Base-by-base conservation (phyloP, 2,797 vertebrate genomes). In the Diceros bicornis region DNA sequence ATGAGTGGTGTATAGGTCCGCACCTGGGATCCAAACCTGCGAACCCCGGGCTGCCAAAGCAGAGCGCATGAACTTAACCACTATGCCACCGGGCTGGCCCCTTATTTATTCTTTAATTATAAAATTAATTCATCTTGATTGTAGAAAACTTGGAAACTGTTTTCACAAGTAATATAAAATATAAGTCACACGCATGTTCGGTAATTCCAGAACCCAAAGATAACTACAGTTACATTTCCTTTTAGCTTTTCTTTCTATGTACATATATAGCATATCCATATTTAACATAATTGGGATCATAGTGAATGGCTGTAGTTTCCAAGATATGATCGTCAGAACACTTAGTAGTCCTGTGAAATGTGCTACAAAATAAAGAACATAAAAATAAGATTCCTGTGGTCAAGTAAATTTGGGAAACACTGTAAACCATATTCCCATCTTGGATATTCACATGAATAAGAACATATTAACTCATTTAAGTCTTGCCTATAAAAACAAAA, bases 101-200 rank as follows among this genome's bases (percentile, higher is more conserved):
- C 47, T 47, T 47, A 47, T 47, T 47, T 47, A 32, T 82, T 93
- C 66, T 41, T 66, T 95, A 74, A 69, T 62, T 83, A 66, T 91
- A 91, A 91, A 93, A 82, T 94, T 84, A 89, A 74, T 89, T 89
- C 50, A 75, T 55, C 6, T 79, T 92, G 50, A 75, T 62, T 78
- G 14, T 85, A 41, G 55, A 81, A 68, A 93, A 50, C 66, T 91
- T 91, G n/a, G 77, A 89, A 96, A 85, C 89, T 81, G 47, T 75
- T 92, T 89, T 90, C 29, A n/a, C 78, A 96, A 64, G 55, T 92
- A 61, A 29, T 84, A 34, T 93, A 84, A 91, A 93, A 59, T 83
- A 50, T 27, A 96, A 72, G 55, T 52, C 21, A 72, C 7, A 68
- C 1, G 8, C 16, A 50, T 62, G 9, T 81, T 87, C 68, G 44